A percentile compares a stretch with the other conserved stretches of the same genome.
Conservation (phyloP, 2,113 vertebrate species). For the Pelecanoides urinatrix region DNA sequence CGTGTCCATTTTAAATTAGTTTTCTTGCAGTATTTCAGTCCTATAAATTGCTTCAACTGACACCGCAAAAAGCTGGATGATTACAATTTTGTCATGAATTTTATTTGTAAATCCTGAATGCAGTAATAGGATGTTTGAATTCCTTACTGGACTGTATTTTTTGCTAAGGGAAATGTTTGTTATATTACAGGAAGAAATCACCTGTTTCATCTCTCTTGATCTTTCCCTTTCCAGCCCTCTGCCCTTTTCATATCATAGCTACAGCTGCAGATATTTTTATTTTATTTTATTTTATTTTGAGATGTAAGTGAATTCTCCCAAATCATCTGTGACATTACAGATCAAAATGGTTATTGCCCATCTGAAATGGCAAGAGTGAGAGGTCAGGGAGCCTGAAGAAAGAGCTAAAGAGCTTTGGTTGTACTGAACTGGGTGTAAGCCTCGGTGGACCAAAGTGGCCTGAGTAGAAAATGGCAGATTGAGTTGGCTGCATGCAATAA, state of each 20-base stretch:
- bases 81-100: background rate
- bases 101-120: background rate
- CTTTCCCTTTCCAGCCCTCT: background rate
- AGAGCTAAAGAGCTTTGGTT: background rate
- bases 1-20: background rate
- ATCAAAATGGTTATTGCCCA: background rate
- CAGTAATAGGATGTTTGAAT: background rate
- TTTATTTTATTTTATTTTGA: background rate
- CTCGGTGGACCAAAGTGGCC: background rate
- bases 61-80: background rate
- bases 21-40: background rate
- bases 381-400: background rate
- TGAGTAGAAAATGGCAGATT: background rate
- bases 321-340: background rate
- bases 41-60: background rate
- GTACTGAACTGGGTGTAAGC: background rate
- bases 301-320: background rate
- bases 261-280: background rate
- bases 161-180: background rate
- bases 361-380: background rate
- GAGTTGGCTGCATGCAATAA: background rate
- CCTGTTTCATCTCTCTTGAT: background rate
- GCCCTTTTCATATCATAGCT: background rate
- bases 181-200: background rate
- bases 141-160: background rate